Conservation (phyloP, 2,888 invertebrate genomes). For the Pimpla rufipes region DNA sequence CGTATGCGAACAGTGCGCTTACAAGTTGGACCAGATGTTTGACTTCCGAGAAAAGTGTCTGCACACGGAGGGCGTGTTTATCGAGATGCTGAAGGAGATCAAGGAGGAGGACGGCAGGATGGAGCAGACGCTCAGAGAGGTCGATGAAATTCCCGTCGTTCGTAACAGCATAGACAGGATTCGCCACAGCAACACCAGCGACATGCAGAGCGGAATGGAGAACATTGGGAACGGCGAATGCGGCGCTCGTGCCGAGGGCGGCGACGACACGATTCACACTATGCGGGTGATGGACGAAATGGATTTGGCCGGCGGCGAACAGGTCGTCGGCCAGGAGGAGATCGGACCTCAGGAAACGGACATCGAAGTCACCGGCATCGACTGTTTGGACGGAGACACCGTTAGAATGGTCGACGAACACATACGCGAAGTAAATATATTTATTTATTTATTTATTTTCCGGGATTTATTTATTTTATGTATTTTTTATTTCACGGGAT, state of each 20-base stretch:
- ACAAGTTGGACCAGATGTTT: constrained; percentile 87
- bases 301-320: constrained; percentile 80
- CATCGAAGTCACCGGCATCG: constrained; percentile 81
- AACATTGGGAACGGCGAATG: constrained; percentile 55
- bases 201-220: constrained; percentile 69
- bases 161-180: constrained; percentile 71
- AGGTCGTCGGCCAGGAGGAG: constrained; percentile 81
- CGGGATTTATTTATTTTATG: no score
- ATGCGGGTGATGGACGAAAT: constrained; percentile 83
- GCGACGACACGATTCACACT: constrained; percentile 75
- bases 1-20: constrained; percentile 87
- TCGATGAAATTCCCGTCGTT: constrained; percentile 77
- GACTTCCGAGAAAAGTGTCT: constrained; percentile 87
- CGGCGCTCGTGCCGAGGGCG: constrained; percentile 49
- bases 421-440: constrained; percentile 75
- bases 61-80: constrained; percentile 86
- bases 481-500: no score
- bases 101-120: constrained; percentile 77
- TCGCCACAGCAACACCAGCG: constrained; percentile 39
- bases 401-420: constrained; percentile 82
- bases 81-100: constrained; percentile 83
- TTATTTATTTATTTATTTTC: neutral
- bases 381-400: constrained; percentile 82
- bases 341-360: constrained; percentile 78
- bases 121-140: constrained; percentile 74